Base-by-base conservation (phyloP, 2,888 invertebrate species). In the Protophormia terraenovae region DNA sequence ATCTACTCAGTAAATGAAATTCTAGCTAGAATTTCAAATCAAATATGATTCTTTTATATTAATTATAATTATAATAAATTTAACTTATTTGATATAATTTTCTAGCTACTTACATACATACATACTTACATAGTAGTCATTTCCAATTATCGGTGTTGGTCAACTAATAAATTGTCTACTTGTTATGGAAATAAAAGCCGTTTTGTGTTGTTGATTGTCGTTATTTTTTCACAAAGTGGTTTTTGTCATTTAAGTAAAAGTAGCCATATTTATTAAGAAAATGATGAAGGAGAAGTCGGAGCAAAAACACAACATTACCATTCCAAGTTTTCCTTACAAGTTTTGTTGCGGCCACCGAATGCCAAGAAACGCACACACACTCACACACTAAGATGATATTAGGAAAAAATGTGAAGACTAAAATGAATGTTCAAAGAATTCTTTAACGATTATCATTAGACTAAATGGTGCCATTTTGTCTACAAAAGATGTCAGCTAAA, bases 391-490 rank as follows among this genome's bases (percentile, higher is more conserved):
- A 67, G 16, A 32, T 67, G 67, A 35, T 32, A 67, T 35, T 27
- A 24, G 35, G 32, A 19, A 60, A 22, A 22, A 38, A 53, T 6
- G 8, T 12, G 38, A 38, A 50, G 10, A 47, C 45, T 22, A 22
- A 58, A 75, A 73, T 50, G 60, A 62, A 67, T 32, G 58, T 75
- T 50, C 5, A 60, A n/a, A 60, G 45, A 73, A 81, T 80, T 80
- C 55, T 47, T 80, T 80, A 73, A 73, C 66, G 80, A 80, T 81
- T 75, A 75, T 67, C 80, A 81, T 81, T 81, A 81, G 75, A 81
- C 75, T 75, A 81, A 78, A 78, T 79, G 83, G 83, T 79, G 83
- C 83, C 83, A 73, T 75, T 84, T 84, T 79, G 83, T 84, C 83
- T 84, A 71, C 60, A 66, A 69, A 76, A 60, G 67, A 75, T 62